Conservation (phyloP, 2,888 invertebrate species). For the Scaptomyza polygonia region DNA sequence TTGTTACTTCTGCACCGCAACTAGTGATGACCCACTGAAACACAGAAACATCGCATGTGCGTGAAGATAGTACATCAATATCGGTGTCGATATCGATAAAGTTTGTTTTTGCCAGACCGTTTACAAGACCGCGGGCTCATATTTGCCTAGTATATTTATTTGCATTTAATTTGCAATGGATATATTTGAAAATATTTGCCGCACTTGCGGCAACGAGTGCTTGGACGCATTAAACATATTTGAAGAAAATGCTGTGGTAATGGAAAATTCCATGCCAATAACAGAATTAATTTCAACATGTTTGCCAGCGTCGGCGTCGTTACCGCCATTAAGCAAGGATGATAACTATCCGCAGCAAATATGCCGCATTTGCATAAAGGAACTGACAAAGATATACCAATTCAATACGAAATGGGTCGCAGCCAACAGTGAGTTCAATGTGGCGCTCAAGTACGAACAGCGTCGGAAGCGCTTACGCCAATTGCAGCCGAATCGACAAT, state of each 20-base stretch:
- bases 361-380: conserved; percentile 73
- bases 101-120: background rate
- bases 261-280: conserved; percentile 36
- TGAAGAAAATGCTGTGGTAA: conserved; percentile 5
- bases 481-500: background rate
- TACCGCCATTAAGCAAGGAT: conserved; percentile 35
- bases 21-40: conserved; percentile 32
- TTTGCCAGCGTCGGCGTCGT: conserved; percentile 21
- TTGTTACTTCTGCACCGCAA: conserved; percentile 1
- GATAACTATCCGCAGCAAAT: conserved; percentile 76
- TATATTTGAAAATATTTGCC: conserved; percentile 67
- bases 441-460: conserved; percentile 66
- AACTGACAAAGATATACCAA: conserved; percentile 71
- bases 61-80: background rate
- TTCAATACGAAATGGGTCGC: conserved; percentile 71
- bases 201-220: conserved; percentile 71
- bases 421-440: conserved; percentile 70
- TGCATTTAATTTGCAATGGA: conserved; percentile 45
- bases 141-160: background rate
- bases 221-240: conserved; percentile 57
- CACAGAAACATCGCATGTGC: background rate
- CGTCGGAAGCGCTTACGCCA: conserved; percentile 36
- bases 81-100: background rate
- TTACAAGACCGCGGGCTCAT: background rate
- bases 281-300: conserved; percentile 47